These are phyloP conservation scores for Pica pica DNA, from an alignment of 2,113 vertebrate genomes.

Conservation along the genomic window DNA sequence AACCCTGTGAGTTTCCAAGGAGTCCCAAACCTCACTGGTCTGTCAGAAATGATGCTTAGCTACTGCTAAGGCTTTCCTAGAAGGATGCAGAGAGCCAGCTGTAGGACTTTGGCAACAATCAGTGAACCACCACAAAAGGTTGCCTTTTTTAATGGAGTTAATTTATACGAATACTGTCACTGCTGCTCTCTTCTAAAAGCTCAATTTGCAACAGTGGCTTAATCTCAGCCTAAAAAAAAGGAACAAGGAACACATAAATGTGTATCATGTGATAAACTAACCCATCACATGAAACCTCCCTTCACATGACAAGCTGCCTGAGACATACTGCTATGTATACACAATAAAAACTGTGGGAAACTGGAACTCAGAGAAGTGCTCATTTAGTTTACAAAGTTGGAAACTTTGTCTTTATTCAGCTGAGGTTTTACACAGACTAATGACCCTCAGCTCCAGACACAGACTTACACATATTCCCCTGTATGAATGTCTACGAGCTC, in stretches of 20 bases:
- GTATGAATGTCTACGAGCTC: background rate
- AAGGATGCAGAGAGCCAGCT: background rate
- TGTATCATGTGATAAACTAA: background rate
- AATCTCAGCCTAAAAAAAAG: background rate
- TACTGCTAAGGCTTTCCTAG: background rate
- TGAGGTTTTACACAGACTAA: background rate
- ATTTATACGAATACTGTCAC: slow-evolving; percentile 14
- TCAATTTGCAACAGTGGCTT: slow-evolving; percentile 32
- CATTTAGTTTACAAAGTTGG: slow-evolving; percentile 4
- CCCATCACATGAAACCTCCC: background rate
- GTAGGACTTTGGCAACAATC: slow-evolving; percentile 10
- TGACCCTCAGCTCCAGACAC: background rate
- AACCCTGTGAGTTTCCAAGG: background rate
- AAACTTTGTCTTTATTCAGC: slow-evolving; percentile 2
- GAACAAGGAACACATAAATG: background rate
- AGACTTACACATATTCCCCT: background rate
- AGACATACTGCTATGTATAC: background rate
- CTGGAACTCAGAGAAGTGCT: background rate
- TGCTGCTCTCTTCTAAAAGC: slow-evolving; percentile 46
- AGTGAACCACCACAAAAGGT: background rate
- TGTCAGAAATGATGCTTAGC: background rate
- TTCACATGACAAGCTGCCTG: slow-evolving; percentile 15
- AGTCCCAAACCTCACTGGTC: background rate
- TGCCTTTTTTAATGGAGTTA: background rate
- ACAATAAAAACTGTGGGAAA: slow-evolving; percentile 30